phyloP scores from a whole-genome alignment of 2,113 vertebrate genomes.

The Nipponia nippon region DNA sequence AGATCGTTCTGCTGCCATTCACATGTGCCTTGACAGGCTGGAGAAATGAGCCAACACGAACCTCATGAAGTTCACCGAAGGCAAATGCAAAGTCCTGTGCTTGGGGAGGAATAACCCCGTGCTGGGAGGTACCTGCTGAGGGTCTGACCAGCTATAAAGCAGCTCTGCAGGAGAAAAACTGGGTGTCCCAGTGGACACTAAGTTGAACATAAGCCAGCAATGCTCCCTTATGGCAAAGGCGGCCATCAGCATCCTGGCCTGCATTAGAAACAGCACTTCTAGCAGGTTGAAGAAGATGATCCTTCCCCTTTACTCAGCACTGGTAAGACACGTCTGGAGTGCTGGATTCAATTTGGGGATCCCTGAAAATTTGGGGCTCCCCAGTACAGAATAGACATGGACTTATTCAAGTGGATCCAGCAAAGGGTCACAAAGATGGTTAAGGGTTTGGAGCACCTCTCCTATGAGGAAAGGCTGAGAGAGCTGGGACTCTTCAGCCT shows the following conservation, averaged over 20 bases:
- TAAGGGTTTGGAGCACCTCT: background rate
- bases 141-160: background rate
- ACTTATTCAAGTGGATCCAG: background rate
- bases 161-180: background rate
- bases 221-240: background rate
- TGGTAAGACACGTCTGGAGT: background rate
- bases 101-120: background rate
- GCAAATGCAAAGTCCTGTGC: background rate
- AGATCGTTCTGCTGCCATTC: background rate
- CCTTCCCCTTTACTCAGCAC: background rate
- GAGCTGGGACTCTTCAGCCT: background rate
- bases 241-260: background rate
- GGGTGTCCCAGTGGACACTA: background rate
- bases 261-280: background rate
- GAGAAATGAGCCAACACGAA: background rate
- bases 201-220: background rate
- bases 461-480: background rate
- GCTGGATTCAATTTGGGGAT: background rate
- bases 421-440: background rate
- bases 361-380: background rate
- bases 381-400: background rate
- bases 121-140: background rate
- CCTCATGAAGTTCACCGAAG: background rate
- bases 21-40: background rate
- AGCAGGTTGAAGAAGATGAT: background rate